These are phyloP conservation scores for Maconellicoccus hirsutus DNA, from an alignment of 1,140 invertebrate species.

Conservation along the genomic window DNA sequence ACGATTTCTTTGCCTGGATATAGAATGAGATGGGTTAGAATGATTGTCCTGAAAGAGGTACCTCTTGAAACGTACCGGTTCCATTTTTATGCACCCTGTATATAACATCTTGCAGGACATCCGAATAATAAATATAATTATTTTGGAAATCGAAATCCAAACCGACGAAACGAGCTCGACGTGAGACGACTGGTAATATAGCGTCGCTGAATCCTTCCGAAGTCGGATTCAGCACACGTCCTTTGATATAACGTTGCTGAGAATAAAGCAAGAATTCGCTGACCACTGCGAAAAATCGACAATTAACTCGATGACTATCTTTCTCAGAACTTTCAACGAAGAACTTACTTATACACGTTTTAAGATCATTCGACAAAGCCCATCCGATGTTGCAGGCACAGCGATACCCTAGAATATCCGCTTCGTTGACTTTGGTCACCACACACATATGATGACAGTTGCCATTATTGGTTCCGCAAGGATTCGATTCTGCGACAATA, in stretches of 20 bases:
- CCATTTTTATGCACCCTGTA: conserved; percentile 82
- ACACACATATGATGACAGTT: conserved; percentile 94
- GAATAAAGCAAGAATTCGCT: conserved; percentile 93
- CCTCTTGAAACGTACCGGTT: conserved; percentile 42
- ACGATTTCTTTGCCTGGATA: conserved; percentile 69
- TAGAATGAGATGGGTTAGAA: background rate
- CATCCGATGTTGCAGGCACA: conserved; percentile 92
- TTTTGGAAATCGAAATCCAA: conserved; percentile 88
- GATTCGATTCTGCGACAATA: conserved; percentile 34
- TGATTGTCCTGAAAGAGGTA: background rate
- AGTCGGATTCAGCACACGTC: conserved; percentile 79
- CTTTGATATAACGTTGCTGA: conserved; percentile 92
- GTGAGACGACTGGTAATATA: conserved; percentile 77
- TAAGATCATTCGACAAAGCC: conserved; percentile 57
- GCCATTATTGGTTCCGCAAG: conserved; percentile 80
- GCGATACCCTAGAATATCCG: conserved; percentile 70
- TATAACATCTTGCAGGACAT: conserved; percentile 93
- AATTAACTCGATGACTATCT: no score
- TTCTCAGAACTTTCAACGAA: no score
- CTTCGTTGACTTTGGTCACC: conserved; percentile 62
- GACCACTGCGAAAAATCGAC: no score
- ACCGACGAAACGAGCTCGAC: conserved; percentile 89
- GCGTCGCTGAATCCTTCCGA: conserved; percentile 87
- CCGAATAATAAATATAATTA: conserved; percentile 91
- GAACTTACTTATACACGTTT: conserved; percentile 65